phyloP scores from a whole-genome alignment of 1,140 invertebrate genomes.

The Eumaeus atala region DNA sequence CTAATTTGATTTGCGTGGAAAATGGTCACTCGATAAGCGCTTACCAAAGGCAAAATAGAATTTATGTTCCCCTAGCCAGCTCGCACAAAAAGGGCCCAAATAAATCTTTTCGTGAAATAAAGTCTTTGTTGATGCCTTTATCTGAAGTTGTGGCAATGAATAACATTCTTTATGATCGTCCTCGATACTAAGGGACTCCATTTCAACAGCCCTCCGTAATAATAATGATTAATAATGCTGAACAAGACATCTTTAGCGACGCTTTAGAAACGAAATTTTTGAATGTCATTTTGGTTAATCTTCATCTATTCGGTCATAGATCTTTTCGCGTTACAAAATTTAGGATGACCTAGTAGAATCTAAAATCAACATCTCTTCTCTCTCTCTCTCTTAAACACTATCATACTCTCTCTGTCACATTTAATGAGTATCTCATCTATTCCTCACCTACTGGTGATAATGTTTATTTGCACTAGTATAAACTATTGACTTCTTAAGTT shows the following conservation, averaged over 20 bases:
- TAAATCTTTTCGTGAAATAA: constrained; percentile 54
- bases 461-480: no score
- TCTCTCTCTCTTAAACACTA: no score
- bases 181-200: constrained; percentile 15
- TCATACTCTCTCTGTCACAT: no score
- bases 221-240: constrained; percentile 10
- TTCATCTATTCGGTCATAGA: no score
- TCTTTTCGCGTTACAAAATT: no score
- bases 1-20: constrained; percentile 56
- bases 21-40: constrained; percentile 42
- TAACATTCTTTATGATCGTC: constrained; percentile 17
- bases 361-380: no score
- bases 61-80: constrained; percentile 50
- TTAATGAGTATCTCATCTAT: no score
- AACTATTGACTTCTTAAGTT: no score
- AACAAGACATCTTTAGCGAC: background rate
- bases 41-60: constrained; percentile 46
- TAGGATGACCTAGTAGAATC: no score
- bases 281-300: no score
- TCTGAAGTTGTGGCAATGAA: constrained; percentile 28
- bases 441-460: no score
- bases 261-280: background rate
- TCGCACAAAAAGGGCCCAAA: constrained; percentile 44
- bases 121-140: constrained; percentile 49
- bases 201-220: background rate